phyloP scores from a whole-genome alignment of 2,113 vertebrate genomes.

The Mionectes macconnelli region DNA sequence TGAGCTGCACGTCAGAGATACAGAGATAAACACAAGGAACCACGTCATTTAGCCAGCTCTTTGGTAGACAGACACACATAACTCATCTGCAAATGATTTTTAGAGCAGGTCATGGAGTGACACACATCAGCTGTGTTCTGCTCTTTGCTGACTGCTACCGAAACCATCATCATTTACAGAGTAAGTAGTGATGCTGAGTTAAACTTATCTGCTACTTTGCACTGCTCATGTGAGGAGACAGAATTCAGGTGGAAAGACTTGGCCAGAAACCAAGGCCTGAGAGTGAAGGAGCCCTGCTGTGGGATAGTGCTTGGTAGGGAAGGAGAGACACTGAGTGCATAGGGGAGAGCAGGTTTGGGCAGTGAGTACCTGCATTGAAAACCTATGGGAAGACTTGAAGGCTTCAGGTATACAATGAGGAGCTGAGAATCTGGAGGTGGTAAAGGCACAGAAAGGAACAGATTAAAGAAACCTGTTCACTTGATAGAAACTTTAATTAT shows the following conservation, averaged over 20 bases:
- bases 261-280: not conserved
- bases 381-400: not conserved
- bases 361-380: not conserved
- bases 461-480: not conserved
- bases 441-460: not conserved
- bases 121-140: not conserved
- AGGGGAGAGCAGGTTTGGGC: not conserved
- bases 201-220: not conserved
- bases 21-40: slow-evolving; percentile 19
- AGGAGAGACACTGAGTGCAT: not conserved
- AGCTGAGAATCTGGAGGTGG: not conserved
- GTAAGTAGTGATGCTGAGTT: not conserved
- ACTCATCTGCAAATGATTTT: not conserved
- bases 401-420: not conserved
- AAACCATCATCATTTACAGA: not conserved
- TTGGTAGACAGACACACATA: not conserved
- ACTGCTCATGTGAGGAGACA: not conserved
- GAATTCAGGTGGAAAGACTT: not conserved
- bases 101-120: not conserved
- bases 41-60: slow-evolving; percentile 11
- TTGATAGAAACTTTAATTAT: not conserved
- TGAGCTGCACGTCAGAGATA: not conserved
- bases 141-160: not conserved
- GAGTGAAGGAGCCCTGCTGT: not conserved
- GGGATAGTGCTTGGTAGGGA: not conserved